These are phyloP conservation scores for Cancer borealis DNA, from an alignment of 2,888 invertebrate species.

Conservation along the genomic window DNA sequence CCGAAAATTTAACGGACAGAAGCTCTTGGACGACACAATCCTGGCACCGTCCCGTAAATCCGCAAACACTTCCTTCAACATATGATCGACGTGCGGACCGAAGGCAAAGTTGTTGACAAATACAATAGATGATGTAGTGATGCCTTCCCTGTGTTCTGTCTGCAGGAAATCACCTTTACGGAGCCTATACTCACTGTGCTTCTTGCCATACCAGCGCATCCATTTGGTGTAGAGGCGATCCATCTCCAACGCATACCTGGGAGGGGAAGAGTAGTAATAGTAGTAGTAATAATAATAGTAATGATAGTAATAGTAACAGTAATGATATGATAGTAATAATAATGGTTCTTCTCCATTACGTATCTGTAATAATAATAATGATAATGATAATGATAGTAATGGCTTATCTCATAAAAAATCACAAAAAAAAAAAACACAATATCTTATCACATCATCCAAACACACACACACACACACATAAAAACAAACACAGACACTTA, in stretches of 20 bases:
- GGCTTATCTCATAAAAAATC: too few species aligned
- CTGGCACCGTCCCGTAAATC: conserved; percentile 96
- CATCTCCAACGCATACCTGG: conserved; percentile 77
- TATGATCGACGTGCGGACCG: conserved; percentile 97
- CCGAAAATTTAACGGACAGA: conserved; percentile 98
- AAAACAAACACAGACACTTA: too few species aligned
- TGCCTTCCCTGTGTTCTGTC: conserved; percentile 95
- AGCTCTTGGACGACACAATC: conserved; percentile 98
- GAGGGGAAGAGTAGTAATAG: not conserved
- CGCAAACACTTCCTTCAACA: conserved; percentile 96
- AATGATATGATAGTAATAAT: too few species aligned
- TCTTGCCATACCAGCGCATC: conserved; percentile 99
- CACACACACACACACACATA: too few species aligned
- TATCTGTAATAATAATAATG: too few species aligned
- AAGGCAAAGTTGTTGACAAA: conserved; percentile 99
- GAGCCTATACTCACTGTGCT: conserved; percentile 92
- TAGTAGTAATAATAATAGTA: too few species aligned
- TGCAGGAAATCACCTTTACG: conserved; percentile 97
- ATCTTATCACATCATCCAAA: too few species aligned
- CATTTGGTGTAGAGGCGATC: conserved; percentile 94
- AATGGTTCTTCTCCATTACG: too few species aligned
- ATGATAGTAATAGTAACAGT: too few species aligned
- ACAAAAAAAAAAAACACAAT: too few species aligned
- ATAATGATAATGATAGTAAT: too few species aligned
- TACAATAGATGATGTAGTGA: conserved; percentile 95